phyloP scores from a whole-genome alignment of 2,113 vertebrate species.

The Scomber scombrus region DNA sequence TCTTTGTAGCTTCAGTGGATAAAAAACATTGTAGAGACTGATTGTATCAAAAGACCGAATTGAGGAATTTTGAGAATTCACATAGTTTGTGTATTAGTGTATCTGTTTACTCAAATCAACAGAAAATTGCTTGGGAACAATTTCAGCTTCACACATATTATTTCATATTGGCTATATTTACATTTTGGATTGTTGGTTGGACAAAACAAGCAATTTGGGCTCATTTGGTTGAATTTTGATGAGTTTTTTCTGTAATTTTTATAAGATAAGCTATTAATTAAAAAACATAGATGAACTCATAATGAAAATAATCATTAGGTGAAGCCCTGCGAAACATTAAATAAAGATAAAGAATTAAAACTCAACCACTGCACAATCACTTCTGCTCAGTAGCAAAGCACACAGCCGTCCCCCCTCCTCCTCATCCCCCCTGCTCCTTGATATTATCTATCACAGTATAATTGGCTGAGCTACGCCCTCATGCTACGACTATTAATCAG shows the following conservation, averaged over 20 bases:
- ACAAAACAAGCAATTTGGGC: neutral
- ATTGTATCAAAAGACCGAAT: too few relatives aligned
- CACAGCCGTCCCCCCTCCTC: neutral
- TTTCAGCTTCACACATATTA: too few relatives aligned
- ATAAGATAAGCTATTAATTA: too few relatives aligned
- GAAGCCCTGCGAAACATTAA: neutral
- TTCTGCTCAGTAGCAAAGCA: neutral
- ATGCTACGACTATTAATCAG: constrained; percentile 13
- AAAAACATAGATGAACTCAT: neutral
- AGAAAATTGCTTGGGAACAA: too few relatives aligned
- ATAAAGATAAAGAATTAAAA: neutral
- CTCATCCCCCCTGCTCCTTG: neutral
- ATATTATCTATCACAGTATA: constrained; percentile 11
- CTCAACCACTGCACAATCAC: neutral
- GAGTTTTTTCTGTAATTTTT: too few relatives aligned
- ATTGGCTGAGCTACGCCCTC: neutral
- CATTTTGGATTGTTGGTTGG: neutral
- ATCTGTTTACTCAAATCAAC: too few relatives aligned
- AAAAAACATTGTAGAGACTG: neutral
- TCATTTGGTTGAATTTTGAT: too few relatives aligned
- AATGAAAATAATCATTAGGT: neutral
- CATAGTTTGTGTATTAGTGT: too few relatives aligned
- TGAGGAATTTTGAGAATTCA: too few relatives aligned
- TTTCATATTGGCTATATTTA: neutral
- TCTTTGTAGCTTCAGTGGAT: neutral